Evolutionary conservation across 2,888 invertebrate species (phyloP).

Genomic region (Diplolepis rosae): DNA sequence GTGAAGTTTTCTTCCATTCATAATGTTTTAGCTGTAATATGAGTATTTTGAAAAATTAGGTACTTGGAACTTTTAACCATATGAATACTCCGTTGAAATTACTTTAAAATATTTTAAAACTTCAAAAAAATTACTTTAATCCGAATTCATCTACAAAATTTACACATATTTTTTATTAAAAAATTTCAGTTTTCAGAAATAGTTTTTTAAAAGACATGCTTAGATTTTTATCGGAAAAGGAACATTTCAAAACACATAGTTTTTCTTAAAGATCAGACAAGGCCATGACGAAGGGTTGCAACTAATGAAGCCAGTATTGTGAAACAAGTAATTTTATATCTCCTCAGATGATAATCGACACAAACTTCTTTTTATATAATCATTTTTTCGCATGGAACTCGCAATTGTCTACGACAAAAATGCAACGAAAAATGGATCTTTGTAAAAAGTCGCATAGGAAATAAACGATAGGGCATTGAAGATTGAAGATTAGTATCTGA

Average conservation of each 20-base stretch:
- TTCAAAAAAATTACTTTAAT: too few relatives aligned
- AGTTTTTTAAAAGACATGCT: too few relatives aligned
- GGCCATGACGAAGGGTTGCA: neutral
- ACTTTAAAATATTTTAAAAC: neutral
- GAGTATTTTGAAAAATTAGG: neutral
- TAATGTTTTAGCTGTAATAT: neutral
- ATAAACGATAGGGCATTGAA: neutral
- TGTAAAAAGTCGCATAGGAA: neutral
- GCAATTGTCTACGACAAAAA: neutral
- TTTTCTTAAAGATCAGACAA: neutral
- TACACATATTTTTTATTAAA: neutral
- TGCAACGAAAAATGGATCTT: slow-evolving; percentile 5
- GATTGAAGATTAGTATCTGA: slow-evolving; percentile 1
- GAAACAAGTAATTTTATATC: neutral
- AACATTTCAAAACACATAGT: neutral
- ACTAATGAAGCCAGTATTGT: slow-evolving; percentile 4
- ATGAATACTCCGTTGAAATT: neutral
- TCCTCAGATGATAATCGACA: neutral
- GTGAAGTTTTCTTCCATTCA: neutral
- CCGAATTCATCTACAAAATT: neutral
- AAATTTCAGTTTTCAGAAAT: neutral
- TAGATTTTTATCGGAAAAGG: neutral
- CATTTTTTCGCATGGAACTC: neutral
- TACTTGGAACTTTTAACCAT: neutral
- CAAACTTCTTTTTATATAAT: neutral